Conservation (phyloP, 2,888 invertebrate species). For the Maniola hyperantus region DNA sequence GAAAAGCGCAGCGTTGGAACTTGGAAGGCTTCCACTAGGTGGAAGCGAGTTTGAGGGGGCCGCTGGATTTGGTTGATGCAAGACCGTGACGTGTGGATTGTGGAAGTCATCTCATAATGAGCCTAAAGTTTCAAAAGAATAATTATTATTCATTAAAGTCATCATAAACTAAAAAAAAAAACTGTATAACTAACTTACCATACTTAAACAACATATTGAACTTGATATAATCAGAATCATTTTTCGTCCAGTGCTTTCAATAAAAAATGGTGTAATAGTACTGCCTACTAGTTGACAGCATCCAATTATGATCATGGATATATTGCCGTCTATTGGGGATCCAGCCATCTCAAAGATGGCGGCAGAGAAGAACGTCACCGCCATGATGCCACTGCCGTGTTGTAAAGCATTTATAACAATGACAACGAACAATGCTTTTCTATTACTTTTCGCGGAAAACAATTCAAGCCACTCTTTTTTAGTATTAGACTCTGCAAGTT, state of each 20-base stretch:
- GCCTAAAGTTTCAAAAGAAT: too few species aligned
- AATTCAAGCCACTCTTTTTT: conserved; percentile 49
- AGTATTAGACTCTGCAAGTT: conserved; percentile 35
- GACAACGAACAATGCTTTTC: conserved; percentile 52
- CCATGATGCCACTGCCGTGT: conserved; percentile 30
- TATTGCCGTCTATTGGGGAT: conserved; percentile 31
- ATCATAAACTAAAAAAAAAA: too few species aligned
- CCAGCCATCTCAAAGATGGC: conserved; percentile 37
- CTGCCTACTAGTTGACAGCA: conserved; percentile 32
- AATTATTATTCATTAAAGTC: too few species aligned
- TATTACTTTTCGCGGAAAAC: conserved; percentile 49
- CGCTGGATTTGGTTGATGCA: too few species aligned
- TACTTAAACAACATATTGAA: conserved; percentile 28
- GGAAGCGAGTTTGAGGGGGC: too few species aligned
- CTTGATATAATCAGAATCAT: conserved; percentile 30
- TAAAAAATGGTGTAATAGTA: conserved; percentile 28
- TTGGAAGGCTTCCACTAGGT: too few species aligned
- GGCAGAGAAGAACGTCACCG: conserved; percentile 33
- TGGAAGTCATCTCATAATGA: too few species aligned
- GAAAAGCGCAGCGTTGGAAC: too few species aligned
- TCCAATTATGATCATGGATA: conserved; percentile 36
- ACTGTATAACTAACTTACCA: conserved; percentile 36
- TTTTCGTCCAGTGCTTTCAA: conserved; percentile 36
- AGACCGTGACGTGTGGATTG: too few species aligned
- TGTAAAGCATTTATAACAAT: conserved; percentile 46